A percentile compares a stretch with the other conserved stretches of the same genome.
phyloP scores from a whole-genome alignment of 2,888 invertebrate genomes.

The Seladonia tumulorum region DNA sequence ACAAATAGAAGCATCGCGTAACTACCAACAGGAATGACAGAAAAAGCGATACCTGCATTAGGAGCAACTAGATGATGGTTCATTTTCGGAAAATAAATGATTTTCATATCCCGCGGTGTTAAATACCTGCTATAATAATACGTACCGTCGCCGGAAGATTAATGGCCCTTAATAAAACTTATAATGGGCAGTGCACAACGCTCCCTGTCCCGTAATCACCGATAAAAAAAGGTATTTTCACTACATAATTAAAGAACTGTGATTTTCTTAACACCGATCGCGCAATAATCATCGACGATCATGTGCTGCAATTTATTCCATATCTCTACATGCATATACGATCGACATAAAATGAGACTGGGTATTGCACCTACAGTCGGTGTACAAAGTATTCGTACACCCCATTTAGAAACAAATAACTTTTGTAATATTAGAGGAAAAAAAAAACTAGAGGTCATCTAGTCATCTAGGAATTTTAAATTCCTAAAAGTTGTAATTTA shows the following conservation, averaged over 20 bases:
- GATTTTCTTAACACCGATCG: slow-evolving; percentile 17
- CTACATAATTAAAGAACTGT: background rate
- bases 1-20: background rate
- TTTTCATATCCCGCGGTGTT: slow-evolving; percentile 46
- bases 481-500: background rate
- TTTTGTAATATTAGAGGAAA: too few species aligned
- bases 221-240: slow-evolving; percentile 21
- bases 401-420: too few species aligned
- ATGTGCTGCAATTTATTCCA: background rate
- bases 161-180: slow-evolving; percentile 45
- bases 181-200: background rate
- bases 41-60: slow-evolving; percentile 1
- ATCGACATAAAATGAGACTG: slow-evolving; percentile 7
- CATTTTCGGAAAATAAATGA: slow-evolving; percentile 24
- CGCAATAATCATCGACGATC: background rate
- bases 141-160: slow-evolving; percentile 33
- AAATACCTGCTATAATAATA: slow-evolving; percentile 46
- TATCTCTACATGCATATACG: background rate
- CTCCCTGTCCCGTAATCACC: slow-evolving; percentile 4
- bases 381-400: too few species aligned
- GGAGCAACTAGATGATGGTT: slow-evolving; percentile 33
- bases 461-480: too few species aligned
- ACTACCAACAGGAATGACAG: background rate
- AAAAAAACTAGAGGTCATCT: too few species aligned
- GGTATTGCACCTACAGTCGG: background rate